Conservation (phyloP, 2,113 vertebrate genomes). For the Columba livia region DNA sequence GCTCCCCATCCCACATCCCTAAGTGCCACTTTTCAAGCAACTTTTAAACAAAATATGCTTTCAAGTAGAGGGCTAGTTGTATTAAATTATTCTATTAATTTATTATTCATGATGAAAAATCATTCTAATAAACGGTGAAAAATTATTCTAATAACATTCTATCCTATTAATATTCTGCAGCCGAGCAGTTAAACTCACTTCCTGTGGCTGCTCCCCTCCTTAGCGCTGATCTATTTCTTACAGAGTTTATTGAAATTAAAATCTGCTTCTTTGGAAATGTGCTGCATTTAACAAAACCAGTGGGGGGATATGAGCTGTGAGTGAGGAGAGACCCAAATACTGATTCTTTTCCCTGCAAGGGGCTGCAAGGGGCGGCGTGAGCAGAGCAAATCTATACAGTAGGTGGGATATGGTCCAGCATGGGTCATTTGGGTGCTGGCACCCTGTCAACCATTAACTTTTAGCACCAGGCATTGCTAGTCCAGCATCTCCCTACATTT, state of each 20-base stretch:
- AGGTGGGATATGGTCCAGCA: neutral
- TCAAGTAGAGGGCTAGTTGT: constrained; percentile 11
- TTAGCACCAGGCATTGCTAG: neutral
- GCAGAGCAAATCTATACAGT: neutral
- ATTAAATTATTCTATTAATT: constrained; percentile 67
- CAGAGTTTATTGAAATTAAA: constrained; percentile 60
- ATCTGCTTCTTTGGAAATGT: constrained; percentile 35
- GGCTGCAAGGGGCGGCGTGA: neutral
- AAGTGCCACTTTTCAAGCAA: neutral
- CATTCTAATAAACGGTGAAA: constrained; percentile 74
- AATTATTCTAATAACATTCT: constrained; percentile 72
- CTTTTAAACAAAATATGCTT: constrained; percentile 34
- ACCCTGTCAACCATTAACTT: neutral
- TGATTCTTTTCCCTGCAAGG: neutral
- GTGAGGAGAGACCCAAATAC: neutral
- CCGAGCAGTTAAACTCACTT: constrained; percentile 62
- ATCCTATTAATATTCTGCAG: constrained; percentile 66
- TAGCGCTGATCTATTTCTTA: constrained; percentile 57
- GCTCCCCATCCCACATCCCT: neutral
- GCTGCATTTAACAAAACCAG: constrained; percentile 12
- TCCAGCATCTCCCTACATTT: neutral
- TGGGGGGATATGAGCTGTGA: constrained; percentile 19
- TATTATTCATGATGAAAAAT: constrained; percentile 76
- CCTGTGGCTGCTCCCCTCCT: constrained; percentile 47
- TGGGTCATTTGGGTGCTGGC: neutral